Evolutionary conservation across 92 coral and sea anemone genomes (phyloP).

Genomic region (Porites cylindrica): DNA sequence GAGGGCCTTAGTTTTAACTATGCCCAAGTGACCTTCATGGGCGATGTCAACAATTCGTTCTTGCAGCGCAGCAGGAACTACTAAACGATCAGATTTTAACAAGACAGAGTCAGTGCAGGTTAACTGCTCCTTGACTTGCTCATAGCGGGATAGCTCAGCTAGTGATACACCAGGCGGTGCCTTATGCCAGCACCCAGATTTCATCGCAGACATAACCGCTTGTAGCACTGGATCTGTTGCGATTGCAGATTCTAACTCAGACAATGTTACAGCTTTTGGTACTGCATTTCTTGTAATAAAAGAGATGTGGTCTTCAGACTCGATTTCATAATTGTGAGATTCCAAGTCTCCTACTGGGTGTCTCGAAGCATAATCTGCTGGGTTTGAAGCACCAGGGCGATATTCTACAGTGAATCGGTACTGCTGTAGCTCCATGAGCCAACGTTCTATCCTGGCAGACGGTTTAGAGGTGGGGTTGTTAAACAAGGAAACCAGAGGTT

Average conservation of each 20-base stretch:
- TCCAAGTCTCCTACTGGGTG: conserved; percentile 40
- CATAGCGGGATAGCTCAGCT: too few relatives aligned
- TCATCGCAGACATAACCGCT: conserved; percentile 58
- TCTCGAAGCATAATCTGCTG: conserved; percentile 29
- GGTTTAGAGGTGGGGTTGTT: conserved; percentile 56
- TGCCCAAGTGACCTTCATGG: conserved; percentile 70
- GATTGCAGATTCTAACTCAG: conserved; percentile 46
- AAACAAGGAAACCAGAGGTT: conserved; percentile 52
- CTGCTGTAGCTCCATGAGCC: conserved; percentile 56
- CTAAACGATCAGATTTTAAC: too few relatives aligned
- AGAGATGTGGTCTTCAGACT: conserved; percentile 58
- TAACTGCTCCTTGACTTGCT: too few relatives aligned
- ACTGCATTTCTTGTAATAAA: conserved; percentile 42
- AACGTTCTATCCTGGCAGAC: conserved; percentile 58
- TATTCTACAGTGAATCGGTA: conserved; percentile 59
- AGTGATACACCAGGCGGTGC: too few relatives aligned
- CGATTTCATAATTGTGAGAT: conserved; percentile 14
- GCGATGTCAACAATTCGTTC: conserved; percentile 63
- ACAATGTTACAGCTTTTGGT: background rate
- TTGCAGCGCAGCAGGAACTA: conserved; percentile 23
- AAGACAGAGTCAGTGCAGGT: too few relatives aligned
- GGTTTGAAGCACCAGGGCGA: conserved; percentile 40
- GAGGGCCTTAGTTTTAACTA: conserved; percentile 62
- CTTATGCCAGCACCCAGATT: conserved; percentile 50
- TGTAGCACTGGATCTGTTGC: conserved; percentile 61